Percentiles rank a stretch among this genome's conserved stretches.
Evolutionary conservation across 2,888 invertebrate genomes (phyloP).

Genomic region (Drosophila pseudotalamancana): DNA sequence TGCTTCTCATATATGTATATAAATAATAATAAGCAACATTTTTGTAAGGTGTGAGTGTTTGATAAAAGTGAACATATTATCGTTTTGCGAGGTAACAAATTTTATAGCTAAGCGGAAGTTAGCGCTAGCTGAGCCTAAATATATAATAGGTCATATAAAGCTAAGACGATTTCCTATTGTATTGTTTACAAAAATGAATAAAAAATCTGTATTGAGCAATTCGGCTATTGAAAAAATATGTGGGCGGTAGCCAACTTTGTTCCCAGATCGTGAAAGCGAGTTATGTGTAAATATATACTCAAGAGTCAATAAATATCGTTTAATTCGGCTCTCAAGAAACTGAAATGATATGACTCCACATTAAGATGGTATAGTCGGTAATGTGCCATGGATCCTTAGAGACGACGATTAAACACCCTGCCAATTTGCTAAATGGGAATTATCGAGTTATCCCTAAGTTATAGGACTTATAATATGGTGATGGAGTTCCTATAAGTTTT

Average conservation of each 20-base stretch:
- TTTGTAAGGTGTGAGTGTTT: conserved; percentile 13
- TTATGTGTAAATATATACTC: conserved; percentile 42
- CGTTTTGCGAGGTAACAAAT: conserved; percentile 32
- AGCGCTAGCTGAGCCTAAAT: conserved; percentile 10
- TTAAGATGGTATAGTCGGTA: neutral
- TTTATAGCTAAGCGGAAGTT: conserved; percentile 34
- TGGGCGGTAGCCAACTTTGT: neutral
- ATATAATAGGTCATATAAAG: conserved; percentile 10
- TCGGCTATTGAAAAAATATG: neutral
- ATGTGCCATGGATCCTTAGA: too few relatives aligned
- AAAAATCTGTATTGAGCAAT: conserved; percentile 14
- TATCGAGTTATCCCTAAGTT: too few relatives aligned
- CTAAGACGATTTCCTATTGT: conserved; percentile 34
- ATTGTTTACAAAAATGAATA: neutral
- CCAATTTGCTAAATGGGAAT: too few relatives aligned
- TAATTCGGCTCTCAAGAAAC: conserved; percentile 22
- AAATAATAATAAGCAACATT: conserved; percentile 48
- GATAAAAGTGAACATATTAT: conserved; percentile 44
- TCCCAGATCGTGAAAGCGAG: conserved; percentile 36
- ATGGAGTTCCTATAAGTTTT: too few relatives aligned
- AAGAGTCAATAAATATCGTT: conserved; percentile 45
- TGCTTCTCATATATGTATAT: conserved; percentile 41
- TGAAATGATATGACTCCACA: conserved; percentile 5
- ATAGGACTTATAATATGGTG: too few relatives aligned
- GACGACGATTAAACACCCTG: neutral